Evolutionary conservation across 2,888 invertebrate species (phyloP).

Genomic region (Volucella inflata): DNA sequence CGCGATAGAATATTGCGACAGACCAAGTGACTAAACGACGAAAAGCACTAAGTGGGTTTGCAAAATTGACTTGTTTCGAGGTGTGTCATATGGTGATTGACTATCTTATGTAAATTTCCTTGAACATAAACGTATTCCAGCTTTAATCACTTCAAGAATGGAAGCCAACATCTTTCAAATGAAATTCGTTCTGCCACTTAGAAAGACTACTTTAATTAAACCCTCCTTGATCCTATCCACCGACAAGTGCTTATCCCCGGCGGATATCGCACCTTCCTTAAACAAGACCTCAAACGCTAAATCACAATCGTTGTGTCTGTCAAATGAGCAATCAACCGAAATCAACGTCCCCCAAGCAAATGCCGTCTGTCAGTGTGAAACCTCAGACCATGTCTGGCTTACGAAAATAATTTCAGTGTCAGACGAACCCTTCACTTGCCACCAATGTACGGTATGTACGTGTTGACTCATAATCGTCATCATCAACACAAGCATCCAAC

Average conservation of each 20-base stretch:
- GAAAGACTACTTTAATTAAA: slow-evolving; percentile 52
- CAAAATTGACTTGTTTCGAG: slow-evolving; percentile 27
- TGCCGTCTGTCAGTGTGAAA: slow-evolving; percentile 3
- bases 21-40: slow-evolving; percentile 13
- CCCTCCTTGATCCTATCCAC: slow-evolving; percentile 20
- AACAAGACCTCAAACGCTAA: background rate
- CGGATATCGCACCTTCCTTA: slow-evolving; percentile 48
- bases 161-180: background rate
- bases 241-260: background rate
- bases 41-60: slow-evolving; percentile 4
- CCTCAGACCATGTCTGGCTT: background rate
- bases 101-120: slow-evolving; percentile 6
- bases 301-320: background rate
- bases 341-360: slow-evolving; percentile 40
- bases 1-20: slow-evolving; percentile 48
- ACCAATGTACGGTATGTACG: slow-evolving; percentile 7
- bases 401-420: slow-evolving; percentile 43
- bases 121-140: background rate
- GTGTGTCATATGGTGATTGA: slow-evolving; percentile 15
- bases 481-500: slow-evolving; percentile 40
- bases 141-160: too few species aligned
- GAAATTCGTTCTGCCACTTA: background rate
- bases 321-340: slow-evolving; percentile 65
- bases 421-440: slow-evolving; percentile 43
- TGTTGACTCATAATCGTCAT: slow-evolving; percentile 59